phyloP scores from a whole-genome alignment of 2,888 invertebrate genomes.

The Pecten maximus region DNA sequence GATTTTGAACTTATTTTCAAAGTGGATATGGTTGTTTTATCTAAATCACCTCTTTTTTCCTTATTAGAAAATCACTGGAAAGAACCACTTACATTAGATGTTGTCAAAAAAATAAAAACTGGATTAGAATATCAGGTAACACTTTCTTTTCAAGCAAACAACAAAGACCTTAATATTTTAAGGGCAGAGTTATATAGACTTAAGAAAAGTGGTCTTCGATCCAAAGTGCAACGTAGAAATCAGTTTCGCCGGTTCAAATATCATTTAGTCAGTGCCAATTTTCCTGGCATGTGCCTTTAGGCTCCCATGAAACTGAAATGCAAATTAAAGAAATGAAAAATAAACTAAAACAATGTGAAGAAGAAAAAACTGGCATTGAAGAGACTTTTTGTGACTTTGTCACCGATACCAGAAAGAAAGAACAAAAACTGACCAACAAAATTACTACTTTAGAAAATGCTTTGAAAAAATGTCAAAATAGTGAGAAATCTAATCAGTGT shows the following conservation, averaged over 20 bases:
- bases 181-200: background rate
- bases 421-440: too few species aligned
- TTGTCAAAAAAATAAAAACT: background rate
- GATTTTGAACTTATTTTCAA: background rate
- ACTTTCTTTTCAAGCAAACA: background rate
- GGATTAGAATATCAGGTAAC: background rate
- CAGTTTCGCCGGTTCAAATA: background rate
- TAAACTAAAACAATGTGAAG: too few species aligned
- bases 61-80: background rate
- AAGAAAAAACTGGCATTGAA: too few species aligned
- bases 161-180: background rate
- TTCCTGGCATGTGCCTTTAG: background rate
- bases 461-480: too few species aligned
- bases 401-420: too few species aligned
- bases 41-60: conserved; percentile 7
- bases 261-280: background rate
- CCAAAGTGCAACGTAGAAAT: background rate
- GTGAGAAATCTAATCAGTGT: too few species aligned
- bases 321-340: background rate
- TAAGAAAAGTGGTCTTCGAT: background rate
- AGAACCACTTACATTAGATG: background rate
- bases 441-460: too few species aligned
- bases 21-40: background rate
- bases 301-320: conserved; percentile 2
- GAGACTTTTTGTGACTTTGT: too few species aligned